phyloP scores from a whole-genome alignment of 2,888 invertebrate species.

The Panopea generosa region DNA sequence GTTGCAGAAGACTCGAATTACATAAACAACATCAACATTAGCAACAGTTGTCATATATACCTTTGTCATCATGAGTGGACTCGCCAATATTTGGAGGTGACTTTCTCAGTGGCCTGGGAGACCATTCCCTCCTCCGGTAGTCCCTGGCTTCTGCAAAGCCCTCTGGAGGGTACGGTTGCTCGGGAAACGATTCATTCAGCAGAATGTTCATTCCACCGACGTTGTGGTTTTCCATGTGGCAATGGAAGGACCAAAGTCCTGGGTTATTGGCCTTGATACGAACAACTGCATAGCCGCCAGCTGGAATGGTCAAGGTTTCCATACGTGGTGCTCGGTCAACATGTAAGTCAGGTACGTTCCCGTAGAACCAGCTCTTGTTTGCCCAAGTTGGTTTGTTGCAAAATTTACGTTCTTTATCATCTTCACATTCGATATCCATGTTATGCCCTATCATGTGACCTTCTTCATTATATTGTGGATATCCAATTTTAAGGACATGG shows the following conservation, averaged over 20 bases:
- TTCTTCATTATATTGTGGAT: slow-evolving; percentile 55
- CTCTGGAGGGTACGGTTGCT: slow-evolving; percentile 65
- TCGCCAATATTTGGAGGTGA: too few species aligned
- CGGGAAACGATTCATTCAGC: slow-evolving; percentile 73
- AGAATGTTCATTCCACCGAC: slow-evolving; percentile 80
- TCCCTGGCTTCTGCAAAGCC: slow-evolving; percentile 73
- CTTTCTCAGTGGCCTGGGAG: too few species aligned
- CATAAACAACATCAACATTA: too few species aligned
- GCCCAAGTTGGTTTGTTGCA: slow-evolving; percentile 78
- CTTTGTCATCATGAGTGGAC: too few species aligned
- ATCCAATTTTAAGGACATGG: slow-evolving; percentile 80
- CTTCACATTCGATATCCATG: slow-evolving; percentile 67
- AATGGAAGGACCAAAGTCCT: slow-evolving; percentile 81
- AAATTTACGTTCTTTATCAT: slow-evolving; percentile 57
- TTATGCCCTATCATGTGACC: slow-evolving; percentile 59
- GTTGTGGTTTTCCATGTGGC: slow-evolving; percentile 79
- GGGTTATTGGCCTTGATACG: slow-evolving; percentile 81
- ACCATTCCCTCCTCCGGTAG: too few species aligned
- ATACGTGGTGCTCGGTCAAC: slow-evolving; percentile 74
- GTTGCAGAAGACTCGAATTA: too few species aligned
- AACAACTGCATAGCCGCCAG: slow-evolving; percentile 81
- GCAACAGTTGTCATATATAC: too few species aligned
- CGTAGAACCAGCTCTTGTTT: slow-evolving; percentile 72
- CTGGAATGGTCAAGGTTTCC: slow-evolving; percentile 81
- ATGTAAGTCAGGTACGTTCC: slow-evolving; percentile 72